These are phyloP conservation scores for Eupsittula cactorum DNA, from an alignment of 2,113 vertebrate species.

Conservation along the genomic window DNA sequence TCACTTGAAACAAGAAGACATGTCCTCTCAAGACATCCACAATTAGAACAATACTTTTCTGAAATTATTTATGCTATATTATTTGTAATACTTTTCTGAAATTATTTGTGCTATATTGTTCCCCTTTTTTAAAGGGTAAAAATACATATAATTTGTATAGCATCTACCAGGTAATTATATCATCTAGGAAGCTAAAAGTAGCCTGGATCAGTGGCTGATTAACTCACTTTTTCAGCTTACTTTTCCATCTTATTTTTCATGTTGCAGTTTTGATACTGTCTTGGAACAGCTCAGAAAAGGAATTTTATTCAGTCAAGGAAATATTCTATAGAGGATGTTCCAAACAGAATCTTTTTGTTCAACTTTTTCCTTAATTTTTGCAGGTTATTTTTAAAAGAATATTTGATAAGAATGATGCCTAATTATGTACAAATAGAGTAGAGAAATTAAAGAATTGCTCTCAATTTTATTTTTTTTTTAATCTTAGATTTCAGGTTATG, in stretches of 20 bases:
- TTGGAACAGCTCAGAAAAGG: not conserved
- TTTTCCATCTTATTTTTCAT: not conserved
- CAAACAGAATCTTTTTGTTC: not conserved
- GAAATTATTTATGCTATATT: not conserved
- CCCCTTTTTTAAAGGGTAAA: not conserved
- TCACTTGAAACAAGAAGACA: not conserved
- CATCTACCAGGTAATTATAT: not conserved
- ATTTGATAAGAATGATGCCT: not conserved
- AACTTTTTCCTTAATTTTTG: not conserved
- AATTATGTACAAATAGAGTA: not conserved
- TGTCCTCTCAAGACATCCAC: not conserved
- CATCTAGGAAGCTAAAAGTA: not conserved
- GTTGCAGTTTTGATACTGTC: not conserved
- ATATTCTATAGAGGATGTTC: not conserved
- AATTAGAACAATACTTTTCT: not conserved
- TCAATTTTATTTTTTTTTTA: not conserved
- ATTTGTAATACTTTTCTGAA: not conserved
- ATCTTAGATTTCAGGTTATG: not conserved
- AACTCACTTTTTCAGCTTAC: not conserved
- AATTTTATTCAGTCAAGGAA: not conserved
- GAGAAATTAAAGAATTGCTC: not conserved
- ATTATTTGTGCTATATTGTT: not conserved
- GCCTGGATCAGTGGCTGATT: not conserved
- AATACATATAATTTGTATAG: not conserved
- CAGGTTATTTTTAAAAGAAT: not conserved